phyloP scores from a whole-genome alignment of 2,797 vertebrate species.

The Pteronotus mesoamericanus region DNA sequence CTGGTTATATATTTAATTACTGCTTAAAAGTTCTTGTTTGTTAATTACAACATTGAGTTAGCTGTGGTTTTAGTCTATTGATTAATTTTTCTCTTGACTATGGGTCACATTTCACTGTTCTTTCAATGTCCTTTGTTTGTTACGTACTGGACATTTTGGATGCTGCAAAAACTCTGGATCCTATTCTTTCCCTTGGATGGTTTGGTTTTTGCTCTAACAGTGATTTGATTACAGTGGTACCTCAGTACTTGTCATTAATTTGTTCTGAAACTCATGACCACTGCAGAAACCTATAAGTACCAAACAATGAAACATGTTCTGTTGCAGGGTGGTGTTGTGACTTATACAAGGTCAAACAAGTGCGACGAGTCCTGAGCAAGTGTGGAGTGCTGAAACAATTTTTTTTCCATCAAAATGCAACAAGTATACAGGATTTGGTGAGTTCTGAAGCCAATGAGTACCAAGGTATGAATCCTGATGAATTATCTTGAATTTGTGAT shows the following conservation, averaged over 20 bases:
- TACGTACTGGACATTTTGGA: not conserved
- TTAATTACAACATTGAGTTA: not conserved
- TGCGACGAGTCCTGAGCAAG: not conserved
- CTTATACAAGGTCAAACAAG: not conserved
- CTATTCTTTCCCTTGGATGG: not conserved
- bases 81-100: not conserved
- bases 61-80: not conserved
- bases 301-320: not conserved
- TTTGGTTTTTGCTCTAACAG: not conserved
- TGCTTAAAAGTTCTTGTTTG: not conserved
- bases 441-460: not conserved
- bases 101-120: not conserved
- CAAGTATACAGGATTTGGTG: not conserved
- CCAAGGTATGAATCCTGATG: not conserved
- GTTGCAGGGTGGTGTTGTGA: not conserved
- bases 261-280: not conserved
- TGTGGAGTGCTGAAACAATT: not conserved
- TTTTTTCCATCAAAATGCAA: not conserved
- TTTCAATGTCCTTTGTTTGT: not conserved
- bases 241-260: not conserved
- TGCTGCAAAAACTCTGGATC: not conserved
- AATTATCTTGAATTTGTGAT: not conserved
- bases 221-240: not conserved
- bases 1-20: not conserved
- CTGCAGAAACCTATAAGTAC: not conserved